Conservation (phyloP, 2,888 invertebrate species). For the Acrobasis repandana region DNA sequence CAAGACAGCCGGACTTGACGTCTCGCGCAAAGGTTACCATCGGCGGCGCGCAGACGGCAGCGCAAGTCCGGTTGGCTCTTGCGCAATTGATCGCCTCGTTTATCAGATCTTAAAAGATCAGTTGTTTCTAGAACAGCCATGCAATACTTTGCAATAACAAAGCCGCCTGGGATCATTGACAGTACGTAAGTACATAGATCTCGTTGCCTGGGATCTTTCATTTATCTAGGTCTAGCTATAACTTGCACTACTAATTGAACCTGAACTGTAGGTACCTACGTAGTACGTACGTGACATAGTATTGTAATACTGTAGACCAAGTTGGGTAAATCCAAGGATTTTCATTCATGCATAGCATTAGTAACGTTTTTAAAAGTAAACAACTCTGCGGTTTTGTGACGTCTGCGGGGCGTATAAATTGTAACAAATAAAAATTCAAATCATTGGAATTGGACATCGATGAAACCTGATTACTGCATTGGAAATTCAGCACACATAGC, state of each 20-base stretch:
- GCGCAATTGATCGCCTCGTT: slow-evolving; percentile 73
- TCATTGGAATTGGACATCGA: not conserved
- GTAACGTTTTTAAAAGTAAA: slow-evolving; percentile 57
- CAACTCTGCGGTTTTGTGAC: slow-evolving; percentile 53
- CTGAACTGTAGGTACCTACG: not conserved
- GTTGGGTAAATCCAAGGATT: slow-evolving; percentile 63
- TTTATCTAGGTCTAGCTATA: not conserved
- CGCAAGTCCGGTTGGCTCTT: slow-evolving; percentile 71
- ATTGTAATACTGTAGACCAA: slow-evolving; percentile 18
- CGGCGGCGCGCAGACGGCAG: slow-evolving; percentile 52
- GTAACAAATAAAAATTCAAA: not conserved
- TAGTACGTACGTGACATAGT: slow-evolving; percentile 21
- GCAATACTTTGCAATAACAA: slow-evolving; percentile 30
- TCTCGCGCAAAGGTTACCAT: slow-evolving; percentile 78
- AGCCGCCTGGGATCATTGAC: not conserved
- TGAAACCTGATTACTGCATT: not conserved
- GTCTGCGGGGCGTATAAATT: slow-evolving; percentile 29
- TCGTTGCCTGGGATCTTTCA: too few relatives aligned
- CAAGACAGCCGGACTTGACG: slow-evolving; percentile 80
- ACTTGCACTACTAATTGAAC: slow-evolving; percentile 5
- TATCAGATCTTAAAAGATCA: slow-evolving; percentile 73
- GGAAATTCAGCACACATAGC: not conserved
- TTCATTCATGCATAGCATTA: slow-evolving; percentile 61
- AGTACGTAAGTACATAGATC: too few relatives aligned
- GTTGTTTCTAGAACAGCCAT: slow-evolving; percentile 55